Evolutionary conservation across 2,113 vertebrate species (phyloP).

Genomic region (Petrocephalus microphthalmus): DNA sequence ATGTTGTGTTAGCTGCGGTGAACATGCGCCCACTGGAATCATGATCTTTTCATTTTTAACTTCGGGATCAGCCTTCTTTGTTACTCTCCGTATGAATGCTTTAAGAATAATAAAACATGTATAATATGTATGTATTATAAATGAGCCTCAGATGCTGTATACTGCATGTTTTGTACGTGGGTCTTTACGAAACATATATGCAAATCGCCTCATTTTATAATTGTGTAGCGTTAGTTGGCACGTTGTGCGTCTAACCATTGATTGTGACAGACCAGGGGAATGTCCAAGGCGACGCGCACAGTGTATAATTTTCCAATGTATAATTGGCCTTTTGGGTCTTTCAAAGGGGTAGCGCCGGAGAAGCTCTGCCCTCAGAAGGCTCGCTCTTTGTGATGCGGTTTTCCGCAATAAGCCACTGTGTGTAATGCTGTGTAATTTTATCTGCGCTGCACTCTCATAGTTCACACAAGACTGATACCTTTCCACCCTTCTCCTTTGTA

Average conservation of each 20-base stretch:
- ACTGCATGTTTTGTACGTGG: conserved; percentile 28
- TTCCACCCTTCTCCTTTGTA: conserved; percentile 75
- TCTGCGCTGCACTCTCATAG: conserved; percentile 70
- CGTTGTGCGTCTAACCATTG: conserved; percentile 48
- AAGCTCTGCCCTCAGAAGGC: conserved; percentile 48
- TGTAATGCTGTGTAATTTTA: conserved; percentile 68
- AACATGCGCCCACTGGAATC: background rate
- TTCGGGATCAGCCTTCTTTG: background rate
- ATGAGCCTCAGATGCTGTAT: conserved; percentile 12
- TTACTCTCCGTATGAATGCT: background rate
- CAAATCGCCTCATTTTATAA: conserved; percentile 44
- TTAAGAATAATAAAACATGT: background rate
- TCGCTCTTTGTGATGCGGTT: conserved; percentile 54
- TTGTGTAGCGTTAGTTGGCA: conserved; percentile 42
- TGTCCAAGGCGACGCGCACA: conserved; percentile 35
- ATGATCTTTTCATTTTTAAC: background rate
- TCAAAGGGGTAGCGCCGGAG: conserved; percentile 52
- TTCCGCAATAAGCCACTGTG: conserved; percentile 42
- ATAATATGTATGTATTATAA: background rate
- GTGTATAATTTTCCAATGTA: conserved; percentile 65
- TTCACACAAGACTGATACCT: conserved; percentile 80
- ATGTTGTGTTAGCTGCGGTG: background rate
- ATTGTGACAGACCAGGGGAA: conserved; percentile 46
- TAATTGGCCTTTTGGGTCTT: conserved; percentile 66
- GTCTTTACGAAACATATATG: conserved; percentile 30